Percentiles rank a stretch among this genome's conserved stretches.
Conservation (phyloP, 2,113 vertebrate species). For the Pelvicachromis taeniatus region DNA sequence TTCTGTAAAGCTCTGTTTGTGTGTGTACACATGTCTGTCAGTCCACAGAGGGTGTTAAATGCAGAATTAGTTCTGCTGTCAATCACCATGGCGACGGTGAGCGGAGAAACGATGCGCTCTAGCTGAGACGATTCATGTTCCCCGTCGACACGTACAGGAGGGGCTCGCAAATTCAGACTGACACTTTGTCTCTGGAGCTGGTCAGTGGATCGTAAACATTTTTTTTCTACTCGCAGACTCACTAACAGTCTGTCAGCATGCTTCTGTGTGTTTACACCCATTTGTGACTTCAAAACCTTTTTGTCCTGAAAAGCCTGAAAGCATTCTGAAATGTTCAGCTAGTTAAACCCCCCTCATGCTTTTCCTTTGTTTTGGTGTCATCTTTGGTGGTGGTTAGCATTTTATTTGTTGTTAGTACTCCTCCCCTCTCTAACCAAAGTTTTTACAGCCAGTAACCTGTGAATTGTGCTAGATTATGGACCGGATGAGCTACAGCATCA, state of each 20-base stretch:
- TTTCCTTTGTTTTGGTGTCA: background rate
- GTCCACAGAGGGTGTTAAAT: constrained; percentile 18
- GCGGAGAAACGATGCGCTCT: background rate
- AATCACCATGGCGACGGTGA: constrained; percentile 32
- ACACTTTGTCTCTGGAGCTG: constrained; percentile 23
- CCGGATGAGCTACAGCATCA: rapidly evolving
- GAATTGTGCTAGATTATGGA: background rate
- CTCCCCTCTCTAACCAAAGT: background rate
- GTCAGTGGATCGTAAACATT: constrained; percentile 28
- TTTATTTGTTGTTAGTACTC: background rate
- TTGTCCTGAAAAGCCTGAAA: background rate
- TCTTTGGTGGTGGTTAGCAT: background rate
- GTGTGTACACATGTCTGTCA: background rate
- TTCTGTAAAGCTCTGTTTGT: background rate
- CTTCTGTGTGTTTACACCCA: background rate
- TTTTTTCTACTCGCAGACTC: background rate
- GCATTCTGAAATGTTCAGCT: constrained; percentile 11
- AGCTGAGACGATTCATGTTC: constrained; percentile 1
- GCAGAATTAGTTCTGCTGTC: constrained; percentile 55
- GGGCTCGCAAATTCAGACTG: constrained; percentile 17
- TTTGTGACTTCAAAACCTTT: background rate
- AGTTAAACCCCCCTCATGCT: background rate
- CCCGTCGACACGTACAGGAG: background rate
- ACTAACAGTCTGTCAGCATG: background rate
- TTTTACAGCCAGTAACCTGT: background rate